Percentiles rank a stretch among this genome's conserved stretches.
These are phyloP conservation scores for Tetramorium alpestre DNA, from an alignment of 1,140 invertebrate species.

Conservation along the genomic window DNA sequence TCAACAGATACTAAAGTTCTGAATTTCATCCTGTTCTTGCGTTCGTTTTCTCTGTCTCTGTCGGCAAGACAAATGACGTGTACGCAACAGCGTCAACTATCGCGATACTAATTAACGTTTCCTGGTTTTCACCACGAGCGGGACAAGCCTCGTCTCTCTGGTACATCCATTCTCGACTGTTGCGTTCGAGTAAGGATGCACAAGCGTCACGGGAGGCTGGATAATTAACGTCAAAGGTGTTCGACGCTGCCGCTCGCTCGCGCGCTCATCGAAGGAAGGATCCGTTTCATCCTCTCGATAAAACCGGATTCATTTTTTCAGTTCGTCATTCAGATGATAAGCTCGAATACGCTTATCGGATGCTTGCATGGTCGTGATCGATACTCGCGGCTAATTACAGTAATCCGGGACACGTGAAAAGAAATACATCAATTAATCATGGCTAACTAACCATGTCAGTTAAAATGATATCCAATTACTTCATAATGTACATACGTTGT, in stretches of 20 bases:
- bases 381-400: neutral
- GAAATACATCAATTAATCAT: neutral
- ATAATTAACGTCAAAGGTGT: constrained; percentile 28
- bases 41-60: neutral
- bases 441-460: neutral
- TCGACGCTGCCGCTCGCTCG: neutral
- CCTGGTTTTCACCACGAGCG: neutral
- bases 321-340: neutral
- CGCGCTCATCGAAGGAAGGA: neutral
- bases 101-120: constrained; percentile 35
- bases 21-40: neutral
- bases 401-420: neutral
- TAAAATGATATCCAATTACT: neutral
- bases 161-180: neutral
- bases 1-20: neutral
- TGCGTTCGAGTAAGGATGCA: constrained; percentile 10
- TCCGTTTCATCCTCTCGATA: neutral
- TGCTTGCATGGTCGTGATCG: neutral
- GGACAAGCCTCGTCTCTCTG: neutral
- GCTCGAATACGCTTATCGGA: neutral
- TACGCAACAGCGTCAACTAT: constrained; percentile 1
- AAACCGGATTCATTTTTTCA: constrained; percentile 13
- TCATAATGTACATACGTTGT: neutral
- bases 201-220: neutral
- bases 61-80: neutral